phyloP scores from a whole-genome alignment of 2,888 invertebrate genomes.

The Mylabris sibirica region DNA sequence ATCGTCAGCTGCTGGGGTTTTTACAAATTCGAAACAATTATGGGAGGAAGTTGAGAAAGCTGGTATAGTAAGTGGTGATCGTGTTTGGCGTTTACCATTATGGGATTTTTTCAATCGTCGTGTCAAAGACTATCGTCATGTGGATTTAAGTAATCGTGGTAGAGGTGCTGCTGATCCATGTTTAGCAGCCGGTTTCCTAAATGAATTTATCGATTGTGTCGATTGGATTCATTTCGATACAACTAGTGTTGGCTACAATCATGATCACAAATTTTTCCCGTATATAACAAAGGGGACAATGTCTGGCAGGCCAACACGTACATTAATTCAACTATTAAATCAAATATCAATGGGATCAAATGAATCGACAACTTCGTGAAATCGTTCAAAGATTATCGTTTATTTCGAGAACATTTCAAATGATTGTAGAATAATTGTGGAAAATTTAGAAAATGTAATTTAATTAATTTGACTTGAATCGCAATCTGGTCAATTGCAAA shows the following conservation, averaged over 20 bases:
- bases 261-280: slow-evolving; percentile 63
- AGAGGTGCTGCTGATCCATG: slow-evolving; percentile 56
- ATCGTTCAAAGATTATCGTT: slow-evolving; percentile 15
- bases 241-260: slow-evolving; percentile 65
- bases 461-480: slow-evolving; percentile 32
- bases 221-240: slow-evolving; percentile 71
- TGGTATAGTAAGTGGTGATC: slow-evolving; percentile 66
- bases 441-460: slow-evolving; percentile 10
- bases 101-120: slow-evolving; percentile 65
- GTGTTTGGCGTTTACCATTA: slow-evolving; percentile 71
- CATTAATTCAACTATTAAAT: slow-evolving; percentile 62
- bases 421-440: background rate
- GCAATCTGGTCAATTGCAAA: slow-evolving; percentile 34
- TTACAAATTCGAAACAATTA: slow-evolving; percentile 63
- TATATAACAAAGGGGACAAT: slow-evolving; percentile 65
- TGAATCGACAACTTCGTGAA: slow-evolving; percentile 40
- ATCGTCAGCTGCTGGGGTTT: slow-evolving; percentile 65
- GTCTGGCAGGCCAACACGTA: slow-evolving; percentile 64
- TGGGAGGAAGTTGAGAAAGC: slow-evolving; percentile 65
- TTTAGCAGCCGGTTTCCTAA: slow-evolving; percentile 59
- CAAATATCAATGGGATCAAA: slow-evolving; percentile 58
- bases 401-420: background rate
- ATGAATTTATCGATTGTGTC: slow-evolving; percentile 65
- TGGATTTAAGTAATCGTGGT: slow-evolving; percentile 59
- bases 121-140: slow-evolving; percentile 57